Conservation (phyloP, 2,888 invertebrate species). For the Pegoplata infirma region DNA sequence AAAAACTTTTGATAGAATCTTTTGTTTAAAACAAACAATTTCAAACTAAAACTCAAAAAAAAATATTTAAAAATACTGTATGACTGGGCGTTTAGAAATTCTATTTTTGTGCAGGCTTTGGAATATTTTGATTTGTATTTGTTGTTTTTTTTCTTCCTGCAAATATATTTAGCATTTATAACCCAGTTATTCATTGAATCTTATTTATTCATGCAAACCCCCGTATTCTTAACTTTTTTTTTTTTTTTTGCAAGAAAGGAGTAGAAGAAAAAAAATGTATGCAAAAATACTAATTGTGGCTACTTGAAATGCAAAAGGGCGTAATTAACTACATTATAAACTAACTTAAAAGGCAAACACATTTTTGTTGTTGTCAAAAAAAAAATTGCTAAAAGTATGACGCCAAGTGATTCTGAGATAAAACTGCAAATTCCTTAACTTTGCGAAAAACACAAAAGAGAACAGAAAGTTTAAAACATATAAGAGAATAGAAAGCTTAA, state of each 20-base stretch:
- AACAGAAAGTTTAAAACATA: no score
- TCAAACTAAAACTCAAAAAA: background rate
- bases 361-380: background rate
- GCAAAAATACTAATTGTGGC: no score
- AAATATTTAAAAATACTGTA: background rate
- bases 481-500: no score
- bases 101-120: background rate
- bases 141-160: constrained; percentile 38
- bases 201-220: constrained; percentile 57
- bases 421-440: no score
- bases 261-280: background rate
- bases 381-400: no score
- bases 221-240: constrained; percentile 34
- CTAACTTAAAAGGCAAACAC: background rate
- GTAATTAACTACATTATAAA: no score
- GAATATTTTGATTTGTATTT: background rate
- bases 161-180: constrained; percentile 46
- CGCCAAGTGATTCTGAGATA: no score
- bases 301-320: no score
- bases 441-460: no score
- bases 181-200: constrained; percentile 61
- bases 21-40: background rate
- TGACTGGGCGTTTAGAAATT: background rate
- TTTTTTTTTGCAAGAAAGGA: constrained; percentile 18
- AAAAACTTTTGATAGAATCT: background rate